These are phyloP conservation scores for Onychomys leucogaster DNA, from an alignment of 2,797 vertebrate genomes.

Conservation along the genomic window DNA sequence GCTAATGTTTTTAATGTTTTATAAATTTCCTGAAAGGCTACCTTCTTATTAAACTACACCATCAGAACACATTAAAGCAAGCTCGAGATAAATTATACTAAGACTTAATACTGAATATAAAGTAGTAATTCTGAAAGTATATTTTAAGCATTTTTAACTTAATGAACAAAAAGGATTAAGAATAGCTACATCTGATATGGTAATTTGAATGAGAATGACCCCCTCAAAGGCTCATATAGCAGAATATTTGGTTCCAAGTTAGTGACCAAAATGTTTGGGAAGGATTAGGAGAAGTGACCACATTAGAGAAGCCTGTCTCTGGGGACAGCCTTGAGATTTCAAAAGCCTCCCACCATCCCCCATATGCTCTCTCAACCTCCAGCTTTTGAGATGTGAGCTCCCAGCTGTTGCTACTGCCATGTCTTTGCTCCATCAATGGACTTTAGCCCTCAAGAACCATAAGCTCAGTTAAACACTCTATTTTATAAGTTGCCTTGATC, in stretches of 20 bases:
- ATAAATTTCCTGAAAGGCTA: slow-evolving; percentile 30
- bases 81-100: not conserved
- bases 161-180: not conserved
- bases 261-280: too few relatives aligned
- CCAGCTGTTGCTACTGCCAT: not conserved
- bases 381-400: not conserved
- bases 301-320: not conserved
- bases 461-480: not conserved
- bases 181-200: not conserved
- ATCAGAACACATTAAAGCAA: slow-evolving; percentile 25
- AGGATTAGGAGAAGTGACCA: too few relatives aligned
- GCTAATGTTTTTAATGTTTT: not conserved
- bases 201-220: too few relatives aligned
- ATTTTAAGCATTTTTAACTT: slow-evolving; percentile 28
- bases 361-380: not conserved
- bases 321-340: not conserved
- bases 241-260: too few relatives aligned
- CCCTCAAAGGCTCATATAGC: too few relatives aligned
- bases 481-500: not conserved
- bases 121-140: slow-evolving; percentile 27
- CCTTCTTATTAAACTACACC: not conserved
- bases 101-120: slow-evolving; percentile 28
- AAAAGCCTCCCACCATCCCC: not conserved
- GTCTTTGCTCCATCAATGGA: not conserved
- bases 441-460: not conserved